These are phyloP conservation scores for Leuciscus waleckii DNA, from an alignment of 2,797 vertebrate genomes.

Conservation along the genomic window DNA sequence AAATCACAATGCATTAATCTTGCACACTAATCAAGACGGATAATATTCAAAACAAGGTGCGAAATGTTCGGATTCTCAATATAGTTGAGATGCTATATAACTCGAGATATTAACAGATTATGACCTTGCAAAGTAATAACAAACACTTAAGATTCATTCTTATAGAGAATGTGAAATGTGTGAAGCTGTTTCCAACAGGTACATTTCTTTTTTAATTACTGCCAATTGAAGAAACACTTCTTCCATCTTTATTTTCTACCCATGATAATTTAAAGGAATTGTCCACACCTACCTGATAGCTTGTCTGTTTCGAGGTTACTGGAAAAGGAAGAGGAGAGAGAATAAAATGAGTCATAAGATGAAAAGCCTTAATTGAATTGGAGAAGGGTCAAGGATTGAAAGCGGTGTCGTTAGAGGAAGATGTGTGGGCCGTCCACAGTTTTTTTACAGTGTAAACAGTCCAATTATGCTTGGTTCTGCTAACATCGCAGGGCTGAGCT, in stretches of 20 bases:
- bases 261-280: slow-evolving; percentile 5
- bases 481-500: background rate
- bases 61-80: background rate
- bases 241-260: background rate
- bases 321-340: slow-evolving; percentile 34
- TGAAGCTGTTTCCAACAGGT: background rate
- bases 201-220: background rate
- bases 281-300: slow-evolving; percentile 60
- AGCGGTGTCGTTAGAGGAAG: slow-evolving; percentile 47
- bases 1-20: background rate
- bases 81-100: background rate
- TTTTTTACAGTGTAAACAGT: slow-evolving; percentile 9
- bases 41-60: background rate
- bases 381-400: slow-evolving; percentile 43
- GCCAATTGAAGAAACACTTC: background rate
- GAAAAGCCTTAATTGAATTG: slow-evolving; percentile 59
- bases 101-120: background rate
- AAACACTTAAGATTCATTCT: no score
- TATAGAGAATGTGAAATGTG: background rate
- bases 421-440: slow-evolving; percentile 8
- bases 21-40: background rate
- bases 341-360: slow-evolving; percentile 46
- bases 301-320: slow-evolving; percentile 60
- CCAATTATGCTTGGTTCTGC: background rate
- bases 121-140: slow-evolving; percentile 9